These are phyloP conservation scores for Thryonomys swinderianus DNA, from an alignment of 2,113 vertebrate genomes.

Conservation along the genomic window DNA sequence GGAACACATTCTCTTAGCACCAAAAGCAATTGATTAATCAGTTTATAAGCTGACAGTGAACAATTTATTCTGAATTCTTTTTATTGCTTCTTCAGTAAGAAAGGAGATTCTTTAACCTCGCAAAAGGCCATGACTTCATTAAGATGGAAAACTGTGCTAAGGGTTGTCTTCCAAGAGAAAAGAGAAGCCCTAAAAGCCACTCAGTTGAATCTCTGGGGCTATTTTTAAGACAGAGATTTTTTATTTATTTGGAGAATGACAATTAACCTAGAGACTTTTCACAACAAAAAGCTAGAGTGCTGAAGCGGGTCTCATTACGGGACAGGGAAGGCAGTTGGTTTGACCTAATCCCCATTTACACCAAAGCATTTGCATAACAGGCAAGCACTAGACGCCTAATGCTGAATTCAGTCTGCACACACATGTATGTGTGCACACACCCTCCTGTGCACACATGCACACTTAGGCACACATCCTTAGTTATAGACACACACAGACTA, in stretches of 20 bases:
- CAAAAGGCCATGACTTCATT: constrained; percentile 82
- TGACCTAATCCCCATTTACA: constrained; percentile 82
- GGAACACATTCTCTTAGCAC: constrained; percentile 81
- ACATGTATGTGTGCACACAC: background rate
- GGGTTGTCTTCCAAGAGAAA: constrained; percentile 70
- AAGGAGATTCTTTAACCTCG: constrained; percentile 81
- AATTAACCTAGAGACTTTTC: constrained; percentile 82
- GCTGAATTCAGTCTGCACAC: constrained; percentile 71
- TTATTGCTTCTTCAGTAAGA: constrained; percentile 78
- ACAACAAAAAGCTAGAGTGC: constrained; percentile 75
- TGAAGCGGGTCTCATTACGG: constrained; percentile 83
- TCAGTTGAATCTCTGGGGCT: constrained; percentile 51
- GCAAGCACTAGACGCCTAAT: constrained; percentile 79
- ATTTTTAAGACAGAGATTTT: constrained; percentile 78
- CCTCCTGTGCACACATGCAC: background rate
- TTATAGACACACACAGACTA: background rate
- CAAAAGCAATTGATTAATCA: constrained; percentile 84
- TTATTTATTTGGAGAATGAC: constrained; percentile 83
- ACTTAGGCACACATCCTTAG: background rate
- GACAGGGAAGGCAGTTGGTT: constrained; percentile 82
- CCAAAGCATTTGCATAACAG: constrained; percentile 84
- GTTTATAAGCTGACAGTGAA: constrained; percentile 80
- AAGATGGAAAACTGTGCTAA: constrained; percentile 83
- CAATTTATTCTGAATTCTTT: constrained; percentile 82
- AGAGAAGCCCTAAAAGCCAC: constrained; percentile 77